Evolutionary conservation across 2,888 invertebrate genomes (phyloP), one percentile per base, ranked within the genome.

Genomic region (Drosophila pegasa): DNA sequence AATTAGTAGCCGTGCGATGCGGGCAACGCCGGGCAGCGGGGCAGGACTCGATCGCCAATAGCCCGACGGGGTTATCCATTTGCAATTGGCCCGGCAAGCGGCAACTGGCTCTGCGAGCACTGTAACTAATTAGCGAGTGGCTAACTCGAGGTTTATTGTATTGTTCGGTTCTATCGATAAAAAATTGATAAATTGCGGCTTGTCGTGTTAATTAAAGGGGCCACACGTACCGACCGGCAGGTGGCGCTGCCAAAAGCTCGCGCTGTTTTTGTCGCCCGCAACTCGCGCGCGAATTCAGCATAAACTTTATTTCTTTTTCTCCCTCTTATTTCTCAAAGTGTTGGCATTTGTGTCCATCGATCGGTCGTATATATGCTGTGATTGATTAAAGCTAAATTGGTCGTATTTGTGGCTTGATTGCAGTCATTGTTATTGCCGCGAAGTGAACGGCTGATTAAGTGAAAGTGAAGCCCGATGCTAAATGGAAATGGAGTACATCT

Each of bases 121-220:
- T 27, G 35, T n/a, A 48, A 43, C 69, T 72, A 78, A 78, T 80
- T 80, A 76, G 73, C 62, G 50, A 62, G 22, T 35, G 58, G 51
- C 35, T 72, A 60, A 70, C 68, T 66, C 56, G 33, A 50, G 35
- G 59, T 52, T 59, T 50, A 72, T 68, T 71, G 56, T 73, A 22
- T 33, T 50, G 50, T 52, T 62, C 56, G 33, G 33, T 58, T 57
- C 47, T 40, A 47, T 59, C 61, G 57, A 61, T 69, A 63, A 57
- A 29, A 29, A 58, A 68, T 84, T 84, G 75, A 87, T 80, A 80
- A 80, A 88, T 87, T 78, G 75, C 61, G 59, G 16, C 66, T 75
- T 78, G 70, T 71, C 63, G 72, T 72, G 67, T 74, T 78, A 80
- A 83, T 81, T 79, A 81, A 73, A 82, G 86, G 69, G 71, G 47